Conservation (phyloP, 35 echinoderm and acorn worm species). For the Patiria miniata region DNA sequence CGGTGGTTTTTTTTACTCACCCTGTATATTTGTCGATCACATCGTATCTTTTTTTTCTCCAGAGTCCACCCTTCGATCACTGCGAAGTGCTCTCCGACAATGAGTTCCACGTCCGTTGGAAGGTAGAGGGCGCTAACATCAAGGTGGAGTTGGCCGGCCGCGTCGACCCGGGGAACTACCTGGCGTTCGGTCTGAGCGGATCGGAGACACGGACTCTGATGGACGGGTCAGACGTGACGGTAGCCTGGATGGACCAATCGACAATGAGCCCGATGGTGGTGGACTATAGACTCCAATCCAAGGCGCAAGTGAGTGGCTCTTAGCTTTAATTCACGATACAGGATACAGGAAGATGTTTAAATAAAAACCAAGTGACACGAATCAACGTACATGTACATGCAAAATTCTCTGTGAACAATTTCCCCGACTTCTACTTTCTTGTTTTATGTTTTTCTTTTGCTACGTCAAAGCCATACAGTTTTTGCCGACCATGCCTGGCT, state of each 20-base stretch:
- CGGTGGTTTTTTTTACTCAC: no score
- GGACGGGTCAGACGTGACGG: constrained; percentile 64
- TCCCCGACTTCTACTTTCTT: not conserved
- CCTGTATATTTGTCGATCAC: no score
- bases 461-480: no score
- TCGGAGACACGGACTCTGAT: constrained; percentile 33
- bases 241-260: constrained; percentile 36
- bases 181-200: constrained; percentile 81
- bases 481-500: no score
- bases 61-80: constrained; percentile 40
- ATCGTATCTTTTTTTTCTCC: not conserved
- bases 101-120: constrained; percentile 78
- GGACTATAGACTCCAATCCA: constrained; percentile 17
- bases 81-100: constrained; percentile 69
- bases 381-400: not conserved
- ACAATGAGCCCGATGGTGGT: not conserved
- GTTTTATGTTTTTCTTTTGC: no score
- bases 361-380: not conserved
- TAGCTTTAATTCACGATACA: no score
- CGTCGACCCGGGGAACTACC: constrained; percentile 43
- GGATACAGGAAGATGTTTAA: not conserved
- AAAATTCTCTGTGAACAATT: not conserved
- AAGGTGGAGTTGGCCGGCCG: constrained; percentile 51
- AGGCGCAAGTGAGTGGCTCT: constrained; percentile 24
- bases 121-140: constrained; percentile 30